Base-by-base conservation (phyloP, 2,797 vertebrate genomes). In the Clarias laeviceps region DNA sequence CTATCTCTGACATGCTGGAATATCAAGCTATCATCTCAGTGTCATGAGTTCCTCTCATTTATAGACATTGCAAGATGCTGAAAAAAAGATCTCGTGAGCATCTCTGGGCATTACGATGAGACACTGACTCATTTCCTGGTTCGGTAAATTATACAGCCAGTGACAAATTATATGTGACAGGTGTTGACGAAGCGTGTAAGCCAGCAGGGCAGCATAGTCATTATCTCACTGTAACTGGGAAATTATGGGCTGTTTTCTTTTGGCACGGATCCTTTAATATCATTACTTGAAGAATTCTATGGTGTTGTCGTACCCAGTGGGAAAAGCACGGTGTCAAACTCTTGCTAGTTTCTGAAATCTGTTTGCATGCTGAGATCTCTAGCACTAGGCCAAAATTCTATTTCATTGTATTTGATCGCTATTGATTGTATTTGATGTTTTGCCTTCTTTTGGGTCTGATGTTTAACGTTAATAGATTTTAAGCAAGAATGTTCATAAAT, bases 91-190 rank as follows among this genome's bases (percentile, higher is more conserved):
- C 37, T n/a, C 6, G 27, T 29, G 29, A 62, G 32, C 37, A 34
- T 74, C 59, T 74, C 40, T 14, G 45, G 76, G 68, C 78, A 40
- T 72, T 88, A 61, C 7, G 7, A 64, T 82, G 34, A 78, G 84
- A 78, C 83, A 88, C 80, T 94, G 92, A 93, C 90, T 94, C 92
- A 93, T 80, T 92, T 91, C 86, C 91, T 88, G 80, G 90, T 85
- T 85, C 78, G 86, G 59, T 70, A 89, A 90, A 91, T 91, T 87
- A 87, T 18, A 65, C n/a, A 66, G 88, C 78, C 37, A 87, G 83
- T 82, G 82, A 87, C 81, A 90, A 92, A 93, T 92, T 89, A 91
- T 86, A 91, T 22, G 22, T 84, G 86, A 72, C 86, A 62, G 86
- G 87, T 92, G 91, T 91, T 91, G 90, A 90, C 89, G 91, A 88